phyloP scores from a whole-genome alignment of 64 coral and sea anemone genomes.

The Stichodactyla mertensii region DNA sequence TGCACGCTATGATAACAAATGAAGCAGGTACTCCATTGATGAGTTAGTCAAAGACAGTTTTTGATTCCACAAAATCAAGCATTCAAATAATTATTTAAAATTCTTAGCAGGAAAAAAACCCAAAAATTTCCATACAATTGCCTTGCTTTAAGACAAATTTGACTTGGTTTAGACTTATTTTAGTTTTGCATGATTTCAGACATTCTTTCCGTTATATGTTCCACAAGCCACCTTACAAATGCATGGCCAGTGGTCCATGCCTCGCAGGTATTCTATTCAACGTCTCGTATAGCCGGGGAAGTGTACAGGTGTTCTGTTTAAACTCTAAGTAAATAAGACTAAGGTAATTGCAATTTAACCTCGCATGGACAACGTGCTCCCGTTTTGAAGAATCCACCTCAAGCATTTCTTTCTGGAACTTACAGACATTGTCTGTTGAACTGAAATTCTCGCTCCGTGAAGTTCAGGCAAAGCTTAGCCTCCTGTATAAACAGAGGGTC shows the following conservation, averaged over 20 bases:
- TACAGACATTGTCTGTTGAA: neutral
- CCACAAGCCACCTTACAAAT: too few species aligned
- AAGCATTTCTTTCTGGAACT: neutral
- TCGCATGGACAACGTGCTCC: slow-evolving; percentile 1
- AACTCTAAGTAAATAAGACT: neutral
- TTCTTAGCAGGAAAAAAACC: too few species aligned
- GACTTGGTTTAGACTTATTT: neutral
- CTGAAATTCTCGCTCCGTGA: too few species aligned
- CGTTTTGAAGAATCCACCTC: neutral
- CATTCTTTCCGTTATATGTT: too few species aligned
- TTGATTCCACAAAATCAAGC: neutral
- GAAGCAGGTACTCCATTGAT: neutral
- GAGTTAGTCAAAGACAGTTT: neutral
- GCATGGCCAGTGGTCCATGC: neutral
- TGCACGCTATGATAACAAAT: neutral
- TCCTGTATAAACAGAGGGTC: too few species aligned
- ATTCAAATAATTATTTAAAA: too few species aligned
- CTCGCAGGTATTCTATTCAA: neutral
- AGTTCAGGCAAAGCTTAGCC: too few species aligned
- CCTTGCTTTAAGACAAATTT: too few species aligned
- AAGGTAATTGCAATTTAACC: neutral
- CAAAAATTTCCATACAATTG: too few species aligned
- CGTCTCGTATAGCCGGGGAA: neutral
- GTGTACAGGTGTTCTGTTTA: neutral
- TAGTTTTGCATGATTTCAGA: neutral